Evolutionary conservation across 1,140 invertebrate genomes (phyloP).

Genomic region (Mamestra configurata): DNA sequence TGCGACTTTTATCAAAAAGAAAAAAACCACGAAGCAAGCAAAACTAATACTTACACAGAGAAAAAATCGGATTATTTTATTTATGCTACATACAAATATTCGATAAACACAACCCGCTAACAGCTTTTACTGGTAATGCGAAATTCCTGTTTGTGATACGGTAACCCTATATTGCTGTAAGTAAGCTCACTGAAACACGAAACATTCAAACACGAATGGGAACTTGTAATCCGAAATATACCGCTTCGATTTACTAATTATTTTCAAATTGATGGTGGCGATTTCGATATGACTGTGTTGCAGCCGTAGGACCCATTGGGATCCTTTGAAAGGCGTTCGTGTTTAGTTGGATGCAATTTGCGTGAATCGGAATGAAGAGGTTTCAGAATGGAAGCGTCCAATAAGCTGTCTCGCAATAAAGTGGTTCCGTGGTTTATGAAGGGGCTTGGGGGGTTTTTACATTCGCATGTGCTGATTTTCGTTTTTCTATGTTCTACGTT

Average conservation of each 20-base stretch:
- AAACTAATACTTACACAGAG: not conserved
- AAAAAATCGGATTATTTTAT: too few species aligned
- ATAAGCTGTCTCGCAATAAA: slow-evolving; percentile 15
- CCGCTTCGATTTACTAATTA: slow-evolving; percentile 29
- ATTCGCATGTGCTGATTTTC: slow-evolving; percentile 5
- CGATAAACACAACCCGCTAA: slow-evolving; percentile 8
- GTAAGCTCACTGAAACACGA: slow-evolving; percentile 20
- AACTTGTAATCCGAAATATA: slow-evolving; percentile 3
- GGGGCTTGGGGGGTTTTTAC: not conserved
- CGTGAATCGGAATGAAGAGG: slow-evolving; percentile 5
- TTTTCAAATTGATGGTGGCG: slow-evolving; percentile 3
- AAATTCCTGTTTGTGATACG: slow-evolving; percentile 22
- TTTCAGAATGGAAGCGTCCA: not conserved
- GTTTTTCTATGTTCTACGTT: not conserved
- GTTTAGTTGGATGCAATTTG: slow-evolving; percentile 31
- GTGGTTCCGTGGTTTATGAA: slow-evolving; percentile 2
- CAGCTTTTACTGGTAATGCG: slow-evolving; percentile 25
- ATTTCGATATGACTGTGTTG: slow-evolving; percentile 16
- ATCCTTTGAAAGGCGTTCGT: slow-evolving; percentile 12
- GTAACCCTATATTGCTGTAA: slow-evolving; percentile 7
- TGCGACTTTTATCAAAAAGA: too few species aligned
- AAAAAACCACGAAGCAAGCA: not conserved
- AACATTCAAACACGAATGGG: slow-evolving; percentile 5
- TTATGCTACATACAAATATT: slow-evolving; percentile 11
- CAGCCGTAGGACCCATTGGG: not conserved